Base-by-base conservation (phyloP, 2,797 vertebrate genomes). In the Acrossocheilus fasciatus region DNA sequence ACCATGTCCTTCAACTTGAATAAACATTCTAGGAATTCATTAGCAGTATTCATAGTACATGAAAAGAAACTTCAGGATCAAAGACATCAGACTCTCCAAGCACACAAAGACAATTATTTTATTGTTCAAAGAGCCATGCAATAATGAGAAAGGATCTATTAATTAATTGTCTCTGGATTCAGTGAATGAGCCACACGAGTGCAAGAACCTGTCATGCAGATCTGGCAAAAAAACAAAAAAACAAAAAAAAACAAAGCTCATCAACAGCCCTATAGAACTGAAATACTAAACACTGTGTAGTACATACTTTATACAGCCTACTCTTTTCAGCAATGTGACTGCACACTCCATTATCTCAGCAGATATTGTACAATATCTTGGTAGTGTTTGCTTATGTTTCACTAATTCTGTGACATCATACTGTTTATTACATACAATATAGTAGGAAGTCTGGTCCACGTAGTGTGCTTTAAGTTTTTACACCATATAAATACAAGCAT, bases 121-220 rank as follows among this genome's bases (percentile, higher is more conserved):
- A 91, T 83, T 83, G 74, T 89, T 91, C 90, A 90, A 85, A 90
- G 83, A 88, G 87, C 81, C 83, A 86, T 87, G 41, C 69, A 52
- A 66, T 87, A 90, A 90, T 88, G 88, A 84, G 87, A 86, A 84
- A 82, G 83, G 83, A 88, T 80, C 45, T 50, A 87, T 85, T 89
- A 83, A 91, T 89, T 83, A 85, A 85, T 91, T 84, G 90, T 90
- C 88, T 76, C 17, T 34, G 17, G 47, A 75, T 75, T 50, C 45
- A 34, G n/a, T 50, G 45, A 7, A 74, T 74, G 43, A 74, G 72
- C 2, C 26, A 50, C 43, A 74, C 26, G 8, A 15, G 41, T 3
- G 2, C 3, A n/a, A 15, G 23, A 8, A 12, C 43, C 9, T 43
- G 43, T 43, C 43, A 43, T 43, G 43, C 9, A 43, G 43, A 43